phyloP scores from a whole-genome alignment of 2,113 vertebrate species.

The Danio rerio region DNA sequence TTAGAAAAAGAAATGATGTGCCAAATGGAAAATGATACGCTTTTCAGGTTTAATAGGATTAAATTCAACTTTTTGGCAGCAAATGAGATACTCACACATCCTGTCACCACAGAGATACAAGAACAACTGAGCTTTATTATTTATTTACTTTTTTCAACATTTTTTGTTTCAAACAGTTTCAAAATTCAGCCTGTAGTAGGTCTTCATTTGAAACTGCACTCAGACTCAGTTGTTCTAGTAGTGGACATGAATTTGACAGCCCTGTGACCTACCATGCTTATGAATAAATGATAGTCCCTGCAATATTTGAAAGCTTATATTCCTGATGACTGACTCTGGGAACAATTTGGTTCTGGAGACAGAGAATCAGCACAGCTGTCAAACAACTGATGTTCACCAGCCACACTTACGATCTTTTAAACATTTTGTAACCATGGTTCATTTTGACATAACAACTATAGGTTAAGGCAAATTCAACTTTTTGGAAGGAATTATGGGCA shows the following conservation, averaged over 20 bases:
- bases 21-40: background rate
- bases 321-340: slow-evolving; percentile 96
- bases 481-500: background rate
- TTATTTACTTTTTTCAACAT: too few species aligned
- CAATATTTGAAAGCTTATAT: slow-evolving; percentile 98
- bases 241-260: slow-evolving; percentile 40
- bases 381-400: slow-evolving; percentile 5
- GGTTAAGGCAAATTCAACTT: too few species aligned
- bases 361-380: slow-evolving; percentile 66
- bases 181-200: slow-evolving; percentile 49
- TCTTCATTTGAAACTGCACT: background rate
- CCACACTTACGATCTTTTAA: background rate
- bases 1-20: background rate
- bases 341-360: slow-evolving; percentile 94
- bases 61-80: background rate
- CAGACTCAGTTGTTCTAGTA: slow-evolving; percentile 29
- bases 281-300: slow-evolving; percentile 98
- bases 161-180: slow-evolving; percentile 16
- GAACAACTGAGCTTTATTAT: slow-evolving; percentile 21
- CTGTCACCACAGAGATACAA: slow-evolving; percentile 42
- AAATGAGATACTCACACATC: slow-evolving; percentile 58
- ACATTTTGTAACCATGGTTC: background rate
- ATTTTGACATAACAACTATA: background rate
- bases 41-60: background rate
- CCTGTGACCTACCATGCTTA: slow-evolving; percentile 90